Evolutionary conservation across 2,113 vertebrate species (phyloP).

Genomic region (Oncorhynchus mykiss): DNA sequence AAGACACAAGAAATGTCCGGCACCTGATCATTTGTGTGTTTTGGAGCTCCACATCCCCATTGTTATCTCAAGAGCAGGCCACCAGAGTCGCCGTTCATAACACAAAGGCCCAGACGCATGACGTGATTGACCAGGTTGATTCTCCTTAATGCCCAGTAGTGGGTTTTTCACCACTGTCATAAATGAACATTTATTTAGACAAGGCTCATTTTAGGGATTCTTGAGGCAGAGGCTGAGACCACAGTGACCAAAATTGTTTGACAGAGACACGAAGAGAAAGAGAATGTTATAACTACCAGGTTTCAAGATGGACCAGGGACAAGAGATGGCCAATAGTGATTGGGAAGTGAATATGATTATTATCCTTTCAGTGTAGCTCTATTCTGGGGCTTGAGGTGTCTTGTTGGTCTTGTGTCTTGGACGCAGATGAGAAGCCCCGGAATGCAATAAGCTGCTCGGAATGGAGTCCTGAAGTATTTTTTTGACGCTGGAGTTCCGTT

Average conservation of each 20-base stretch:
- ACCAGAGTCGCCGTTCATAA: constrained; percentile 81
- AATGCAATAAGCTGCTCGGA: constrained; percentile 61
- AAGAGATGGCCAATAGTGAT: constrained; percentile 35
- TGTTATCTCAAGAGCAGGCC: constrained; percentile 82
- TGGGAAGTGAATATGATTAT: constrained; percentile 25
- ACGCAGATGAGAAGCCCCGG: constrained; percentile 65
- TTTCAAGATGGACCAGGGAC: constrained; percentile 15
- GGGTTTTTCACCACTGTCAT: constrained; percentile 68
- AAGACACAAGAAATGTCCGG: constrained; percentile 51
- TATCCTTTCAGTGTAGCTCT: constrained; percentile 37
- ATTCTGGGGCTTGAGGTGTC: constrained; percentile 36
- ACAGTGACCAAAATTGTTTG: constrained; percentile 70
- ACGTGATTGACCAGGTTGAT: constrained; percentile 79
- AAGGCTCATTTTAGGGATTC: constrained; percentile 71
- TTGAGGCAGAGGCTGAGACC: constrained; percentile 64
- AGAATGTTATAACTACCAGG: background rate
- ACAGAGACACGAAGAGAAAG: constrained; percentile 44
- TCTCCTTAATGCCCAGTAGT: constrained; percentile 65
- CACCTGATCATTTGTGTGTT: constrained; percentile 80
- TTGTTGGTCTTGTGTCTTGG: constrained; percentile 57
- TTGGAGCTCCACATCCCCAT: constrained; percentile 77
- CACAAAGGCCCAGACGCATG: constrained; percentile 60
- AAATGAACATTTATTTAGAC: constrained; percentile 89
- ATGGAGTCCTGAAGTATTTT: constrained; percentile 67
- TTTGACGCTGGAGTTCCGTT: constrained; percentile 49